Base-by-base conservation (phyloP, 2,113 vertebrate genomes). In the Mola mola region DNA sequence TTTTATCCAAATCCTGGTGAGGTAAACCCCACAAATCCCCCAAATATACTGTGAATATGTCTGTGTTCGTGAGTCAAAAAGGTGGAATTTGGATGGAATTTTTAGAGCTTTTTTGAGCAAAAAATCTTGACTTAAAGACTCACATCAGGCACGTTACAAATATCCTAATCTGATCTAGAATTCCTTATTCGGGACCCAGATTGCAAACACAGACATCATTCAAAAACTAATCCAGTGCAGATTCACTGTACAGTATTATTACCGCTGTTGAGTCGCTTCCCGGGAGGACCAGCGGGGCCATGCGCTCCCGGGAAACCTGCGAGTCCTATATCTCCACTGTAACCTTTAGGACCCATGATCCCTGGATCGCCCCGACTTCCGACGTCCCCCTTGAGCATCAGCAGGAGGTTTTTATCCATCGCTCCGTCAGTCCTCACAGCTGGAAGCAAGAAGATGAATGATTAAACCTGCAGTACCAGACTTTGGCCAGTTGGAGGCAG, bases 331-430 rank as follows among this genome's bases (percentile, higher is more conserved):
- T 0, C 29, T 0, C 96, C 96, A 0, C 4, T 19, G 53, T 42
- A 74, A 10, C 95, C 94, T 25, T 8, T 51, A 0, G 1, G 1
- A 1, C 95, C 95, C 12, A 89, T 84, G 0, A 0, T 0, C 4
- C 96, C 95, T 5, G 88, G 76, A 0, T 0, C 0, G 0, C 96
- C 95, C 0, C 68, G 86, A 0, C 17, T 77, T 0, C 96, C 96
- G 0, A 0, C 8, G 3, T 82, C 78, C 1, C 96, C 96, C 33
- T 87, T 37, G 44, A 78, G 47, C 11, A 5, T 66, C 72, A 0
- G 38, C 16, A 76, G 43, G 43, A 0, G 7, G 0, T 0, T 15
- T 4, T 0, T 61, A 1, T 67, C 78, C 36, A n/a, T n/a, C n/a
- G 43, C 21, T 0, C 19, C 42, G 5, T 34, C 56, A 0, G 6